Evolutionary conservation across 2,797 vertebrate species (phyloP), one percentile per base, ranked within the genome.

Genomic region (Manis javanica): DNA sequence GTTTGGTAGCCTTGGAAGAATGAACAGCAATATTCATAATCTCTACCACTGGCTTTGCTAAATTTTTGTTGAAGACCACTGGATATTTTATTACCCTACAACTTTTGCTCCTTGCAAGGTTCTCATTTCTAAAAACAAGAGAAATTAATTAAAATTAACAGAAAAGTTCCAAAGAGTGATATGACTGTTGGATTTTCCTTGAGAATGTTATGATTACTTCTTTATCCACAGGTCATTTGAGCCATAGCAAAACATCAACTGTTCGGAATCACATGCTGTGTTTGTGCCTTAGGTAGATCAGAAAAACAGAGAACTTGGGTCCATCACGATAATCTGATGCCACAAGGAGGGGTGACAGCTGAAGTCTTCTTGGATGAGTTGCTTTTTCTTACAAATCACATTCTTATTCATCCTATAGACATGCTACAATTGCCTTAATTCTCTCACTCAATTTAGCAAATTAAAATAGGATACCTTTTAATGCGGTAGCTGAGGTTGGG

Each of bases 401-500:
- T 81, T 84, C 82, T 77, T 68, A 66, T 19, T 88, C 87, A 68
- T 87, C 85, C 15, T 51, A 81, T 2, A 82, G 79, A 96, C 90
- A 46, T 87, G 34, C 83, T 89, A 94, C 94, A 87, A 63, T 19
- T 87, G 49, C 94, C 72, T 63, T 95, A 66, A 64, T 57, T 97
- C 94, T 95, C 82, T 93, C 95, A 68, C 89, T 39, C 91, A 96
- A 95, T 59, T 64, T 93, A 98, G 97, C 96, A 98, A 97, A 97
- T 46, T 94, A 96, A 94, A 98, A 98, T 37, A 95, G 94, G 91
- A 78, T 69, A 78, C 12, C 78, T 85, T 91, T 92, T 97, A 97
- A 42, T 15, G 71, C 84, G 94, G 69, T 86, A 96, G 96, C 97
- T 97, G 89, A 97, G 97, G 97, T 95, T 96, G 96, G 96, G 96